Percentiles rank a stretch among this genome's conserved stretches.
phyloP scores from a whole-genome alignment of 2,888 invertebrate species.

The Drosophila paramelanica region DNA sequence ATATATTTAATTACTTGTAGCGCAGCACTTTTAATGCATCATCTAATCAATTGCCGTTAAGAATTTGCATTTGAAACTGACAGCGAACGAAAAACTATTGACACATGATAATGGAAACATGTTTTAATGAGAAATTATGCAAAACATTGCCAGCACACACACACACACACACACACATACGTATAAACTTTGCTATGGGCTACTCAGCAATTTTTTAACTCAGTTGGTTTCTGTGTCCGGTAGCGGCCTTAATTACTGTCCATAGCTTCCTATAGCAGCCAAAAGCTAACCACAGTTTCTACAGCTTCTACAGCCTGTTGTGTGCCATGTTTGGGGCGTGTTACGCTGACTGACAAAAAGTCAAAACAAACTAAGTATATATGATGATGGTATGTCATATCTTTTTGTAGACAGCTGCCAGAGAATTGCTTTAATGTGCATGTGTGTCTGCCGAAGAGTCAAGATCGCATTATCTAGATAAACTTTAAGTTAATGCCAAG shows the following conservation, averaged over 20 bases:
- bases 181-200: slow-evolving; percentile 27
- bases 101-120: slow-evolving; percentile 77
- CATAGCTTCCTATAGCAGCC: slow-evolving; percentile 43
- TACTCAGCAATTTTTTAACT: slow-evolving; percentile 38
- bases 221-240: slow-evolving; percentile 58
- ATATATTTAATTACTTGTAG: slow-evolving; percentile 50
- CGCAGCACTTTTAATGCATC: slow-evolving; percentile 45
- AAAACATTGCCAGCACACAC: slow-evolving; percentile 43
- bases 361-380: slow-evolving; percentile 72
- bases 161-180: neutral
- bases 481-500: slow-evolving; percentile 33
- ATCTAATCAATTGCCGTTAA: slow-evolving; percentile 48
- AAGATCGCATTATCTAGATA: slow-evolving; percentile 51
- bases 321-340: slow-evolving; percentile 62
- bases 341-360: slow-evolving; percentile 69
- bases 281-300: slow-evolving; percentile 13
- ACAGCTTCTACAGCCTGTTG: slow-evolving; percentile 20
- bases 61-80: slow-evolving; percentile 68
- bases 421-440: slow-evolving; percentile 35
- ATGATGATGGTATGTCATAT: slow-evolving; percentile 67
- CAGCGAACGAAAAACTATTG: slow-evolving; percentile 62
- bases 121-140: slow-evolving; percentile 80
- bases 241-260: slow-evolving; percentile 76
- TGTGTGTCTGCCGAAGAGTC: slow-evolving; percentile 35
- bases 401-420: slow-evolving; percentile 63